Conservation (phyloP, 2,888 invertebrate species). For the Tiliacea aurago region DNA sequence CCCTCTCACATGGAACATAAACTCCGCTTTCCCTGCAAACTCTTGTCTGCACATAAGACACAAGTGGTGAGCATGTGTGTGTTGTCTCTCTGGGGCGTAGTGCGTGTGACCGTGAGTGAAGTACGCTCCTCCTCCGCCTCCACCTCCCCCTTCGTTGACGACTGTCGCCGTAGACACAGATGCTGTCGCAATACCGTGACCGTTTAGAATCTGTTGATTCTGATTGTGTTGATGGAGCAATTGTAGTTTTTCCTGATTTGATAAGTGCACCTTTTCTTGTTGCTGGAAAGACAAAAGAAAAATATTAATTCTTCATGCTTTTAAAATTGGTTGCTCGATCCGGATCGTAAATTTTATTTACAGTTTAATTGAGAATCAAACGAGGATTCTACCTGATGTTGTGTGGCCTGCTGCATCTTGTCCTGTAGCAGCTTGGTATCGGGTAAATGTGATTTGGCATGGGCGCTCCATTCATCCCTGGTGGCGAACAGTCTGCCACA, state of each 20-base stretch:
- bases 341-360: not conserved
- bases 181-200: constrained; percentile 85
- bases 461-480: constrained; percentile 94
- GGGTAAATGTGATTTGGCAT: constrained; percentile 93
- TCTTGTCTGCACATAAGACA: constrained; percentile 93
- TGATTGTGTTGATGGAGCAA: constrained; percentile 88
- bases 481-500: constrained; percentile 93
- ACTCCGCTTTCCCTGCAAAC: constrained; percentile 92
- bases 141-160: constrained; percentile 82
- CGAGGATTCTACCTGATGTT: constrained; percentile 70
- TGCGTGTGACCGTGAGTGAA: constrained; percentile 88
- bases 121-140: constrained; percentile 79
- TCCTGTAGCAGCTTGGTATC: constrained; percentile 88
- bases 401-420: constrained; percentile 87
- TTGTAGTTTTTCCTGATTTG: constrained; percentile 88
- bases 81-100: constrained; percentile 86
- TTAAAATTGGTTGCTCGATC: constrained; percentile 1
- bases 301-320: not conserved
- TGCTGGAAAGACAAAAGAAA: constrained; percentile 72
- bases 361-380: not conserved
- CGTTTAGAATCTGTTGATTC: constrained; percentile 87
- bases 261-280: constrained; percentile 88
- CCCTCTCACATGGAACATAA: constrained; percentile 93
- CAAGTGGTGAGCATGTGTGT: constrained; percentile 89
- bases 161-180: constrained; percentile 87